phyloP scores from a whole-genome alignment of 2,888 invertebrate genomes.

The Dryobotodes eremita region DNA sequence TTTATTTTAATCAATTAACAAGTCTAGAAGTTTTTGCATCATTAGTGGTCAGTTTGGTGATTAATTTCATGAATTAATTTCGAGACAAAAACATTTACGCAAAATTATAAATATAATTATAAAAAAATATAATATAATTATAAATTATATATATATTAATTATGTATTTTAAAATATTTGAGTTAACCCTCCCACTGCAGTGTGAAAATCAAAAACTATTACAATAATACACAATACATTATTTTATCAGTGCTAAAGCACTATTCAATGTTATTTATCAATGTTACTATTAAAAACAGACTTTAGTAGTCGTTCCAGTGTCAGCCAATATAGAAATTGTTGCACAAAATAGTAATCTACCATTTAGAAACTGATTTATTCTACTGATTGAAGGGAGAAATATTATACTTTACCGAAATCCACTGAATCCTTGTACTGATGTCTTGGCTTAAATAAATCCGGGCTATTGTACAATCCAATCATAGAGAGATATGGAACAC shows the following conservation, averaged over 20 bases:
- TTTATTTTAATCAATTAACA: too few relatives aligned
- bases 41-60: neutral
- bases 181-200: conserved; percentile 1
- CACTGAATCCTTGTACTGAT: conserved; percentile 34
- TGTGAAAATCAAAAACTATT: neutral
- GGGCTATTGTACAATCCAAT: conserved; percentile 46
- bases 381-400: conserved; percentile 1
- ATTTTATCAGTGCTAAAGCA: neutral
- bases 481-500: conserved; percentile 41
- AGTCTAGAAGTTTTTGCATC: too few relatives aligned
- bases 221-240: neutral
- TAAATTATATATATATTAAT: too few relatives aligned
- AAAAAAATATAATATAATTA: too few relatives aligned
- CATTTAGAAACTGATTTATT: conserved; percentile 11
- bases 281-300: neutral
- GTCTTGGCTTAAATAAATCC: conserved; percentile 63
- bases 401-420: conserved; percentile 39
- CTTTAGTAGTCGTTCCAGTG: neutral
- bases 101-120: neutral
- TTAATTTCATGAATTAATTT: neutral
- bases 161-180: neutral
- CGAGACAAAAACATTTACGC: too few relatives aligned
- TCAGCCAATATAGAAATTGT: neutral
- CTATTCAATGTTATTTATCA: neutral
- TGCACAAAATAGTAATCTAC: conserved; percentile 1